phyloP scores from a whole-genome alignment of 1,140 invertebrate species.

The Whitmania pigra region DNA sequence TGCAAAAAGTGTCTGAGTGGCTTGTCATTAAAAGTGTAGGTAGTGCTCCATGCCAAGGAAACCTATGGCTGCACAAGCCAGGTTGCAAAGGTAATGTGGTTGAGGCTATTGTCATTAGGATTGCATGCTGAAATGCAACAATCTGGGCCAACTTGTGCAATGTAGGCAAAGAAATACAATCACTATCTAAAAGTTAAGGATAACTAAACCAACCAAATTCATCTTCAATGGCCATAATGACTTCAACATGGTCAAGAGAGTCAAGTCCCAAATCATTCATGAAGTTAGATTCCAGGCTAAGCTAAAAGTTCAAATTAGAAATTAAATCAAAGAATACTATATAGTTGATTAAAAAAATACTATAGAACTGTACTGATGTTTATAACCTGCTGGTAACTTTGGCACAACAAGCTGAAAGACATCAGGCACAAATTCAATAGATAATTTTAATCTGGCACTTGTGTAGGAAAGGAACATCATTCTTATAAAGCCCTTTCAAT shows the following conservation, averaged over 20 bases:
- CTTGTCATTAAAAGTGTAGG: no score
- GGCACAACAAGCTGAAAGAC: not conserved
- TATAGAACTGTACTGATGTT: conserved; percentile 4
- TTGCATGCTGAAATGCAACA: no score
- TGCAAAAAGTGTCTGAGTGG: no score
- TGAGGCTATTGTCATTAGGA: no score
- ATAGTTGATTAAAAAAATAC: not conserved
- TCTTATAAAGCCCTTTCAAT: not conserved
- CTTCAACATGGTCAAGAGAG: conserved; percentile 94
- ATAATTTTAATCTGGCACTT: not conserved
- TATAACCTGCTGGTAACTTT: conserved; percentile 4
- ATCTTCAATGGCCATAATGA: conserved; percentile 99
- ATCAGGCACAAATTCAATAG: not conserved
- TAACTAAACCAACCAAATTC: conserved; percentile 66
- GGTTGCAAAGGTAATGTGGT: no score
- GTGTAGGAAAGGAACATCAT: not conserved
- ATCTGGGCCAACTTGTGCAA: no score
- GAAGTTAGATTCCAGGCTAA: conserved; percentile 83
- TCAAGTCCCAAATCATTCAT: conserved; percentile 92
- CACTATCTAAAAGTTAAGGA: no score
- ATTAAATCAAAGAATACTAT: not conserved
- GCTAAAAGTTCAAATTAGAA: conserved; percentile 36
- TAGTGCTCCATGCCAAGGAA: no score
- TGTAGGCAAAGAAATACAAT: no score
- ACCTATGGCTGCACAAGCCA: no score